Base-by-base conservation (phyloP, 2,888 invertebrate species). In the Agonopterix heracliana region DNA sequence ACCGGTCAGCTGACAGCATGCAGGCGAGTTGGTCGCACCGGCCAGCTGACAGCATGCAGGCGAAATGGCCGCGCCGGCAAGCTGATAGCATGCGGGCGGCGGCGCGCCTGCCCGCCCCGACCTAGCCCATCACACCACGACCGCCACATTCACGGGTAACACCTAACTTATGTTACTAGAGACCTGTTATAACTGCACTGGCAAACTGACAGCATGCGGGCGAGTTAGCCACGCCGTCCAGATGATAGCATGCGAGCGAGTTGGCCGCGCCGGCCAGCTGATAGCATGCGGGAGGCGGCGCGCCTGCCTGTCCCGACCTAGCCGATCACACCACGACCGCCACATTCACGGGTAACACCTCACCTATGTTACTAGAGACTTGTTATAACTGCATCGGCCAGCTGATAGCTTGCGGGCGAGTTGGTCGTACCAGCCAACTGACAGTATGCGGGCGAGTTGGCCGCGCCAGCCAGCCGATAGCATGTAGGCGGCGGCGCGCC, bases 271-370 rank as follows among this genome's bases (percentile, higher is more conserved):
- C 49, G 71, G 70, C 78, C 81, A 81, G 87, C 87, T 88, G 87
- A 88, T 86, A 89, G 82, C 81, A 87, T 85, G 84, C 85, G 81
- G 81, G 81, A n/a, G n/a, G n/a, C n/a, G n/a, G n/a, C n/a, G n/a
- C 84, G 86, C 86, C n/a, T n/a, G n/a, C n/a, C n/a, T n/a, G n/a
- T n/a, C 81, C 81, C 81, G 73, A 84, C 84, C 73, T 88, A 86
- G 81, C 78, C 81, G 79, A 73, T 65, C 74, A 75, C 76, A 84
- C 70, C 68, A 87, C 85, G 86, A 81, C 71, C 79, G 78, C 82
- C 78, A 75, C 81, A 78, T 83, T 80, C 80, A 86, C 86, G 86
- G 87, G 87, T 87, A 71, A 60, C 12, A n/a, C n/a, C n/a, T n/a
- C 11, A 3, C n/a, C 9, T 50, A 43, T 48, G 50, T 50, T 46